Conservation (phyloP, 2,797 vertebrate species). For the Mus caroli region DNA sequence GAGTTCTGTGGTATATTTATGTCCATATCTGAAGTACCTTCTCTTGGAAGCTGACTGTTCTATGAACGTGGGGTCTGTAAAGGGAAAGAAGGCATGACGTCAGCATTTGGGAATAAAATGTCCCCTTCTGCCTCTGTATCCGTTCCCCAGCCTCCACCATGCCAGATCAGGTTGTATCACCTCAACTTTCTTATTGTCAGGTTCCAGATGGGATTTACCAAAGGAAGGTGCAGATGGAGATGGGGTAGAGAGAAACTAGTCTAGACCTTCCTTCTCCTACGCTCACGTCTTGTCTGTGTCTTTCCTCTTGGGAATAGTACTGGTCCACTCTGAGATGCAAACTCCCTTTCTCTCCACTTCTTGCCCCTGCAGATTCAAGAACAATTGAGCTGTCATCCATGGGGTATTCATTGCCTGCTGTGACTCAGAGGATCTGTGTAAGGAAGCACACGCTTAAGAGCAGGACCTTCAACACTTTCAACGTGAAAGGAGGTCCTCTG, state of each 20-base stretch:
- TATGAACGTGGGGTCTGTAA: neutral
- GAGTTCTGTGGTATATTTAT: neutral
- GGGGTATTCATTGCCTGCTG: neutral
- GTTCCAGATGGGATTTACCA: neutral
- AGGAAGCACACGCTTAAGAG: neutral
- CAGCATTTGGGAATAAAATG: neutral
- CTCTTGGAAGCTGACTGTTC: neutral
- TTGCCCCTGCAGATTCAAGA: neutral
- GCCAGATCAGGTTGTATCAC: neutral
- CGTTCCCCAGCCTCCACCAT: neutral
- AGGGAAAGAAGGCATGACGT: neutral
- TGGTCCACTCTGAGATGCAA: neutral
- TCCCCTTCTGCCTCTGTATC: neutral
- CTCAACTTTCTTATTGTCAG: neutral
- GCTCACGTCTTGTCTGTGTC: neutral
- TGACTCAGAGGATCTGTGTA: neutral
- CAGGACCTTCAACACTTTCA: neutral
- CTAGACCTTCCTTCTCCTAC: neutral
- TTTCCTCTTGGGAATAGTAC: neutral
- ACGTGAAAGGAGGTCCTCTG: neutral
- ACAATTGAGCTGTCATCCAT: neutral
- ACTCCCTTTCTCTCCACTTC: neutral
- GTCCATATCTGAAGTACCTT: neutral
- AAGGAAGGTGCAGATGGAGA: neutral
- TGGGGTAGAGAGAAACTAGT: neutral